phyloP scores from a whole-genome alignment of 2,888 invertebrate species.

The Amphipyra berbera region DNA sequence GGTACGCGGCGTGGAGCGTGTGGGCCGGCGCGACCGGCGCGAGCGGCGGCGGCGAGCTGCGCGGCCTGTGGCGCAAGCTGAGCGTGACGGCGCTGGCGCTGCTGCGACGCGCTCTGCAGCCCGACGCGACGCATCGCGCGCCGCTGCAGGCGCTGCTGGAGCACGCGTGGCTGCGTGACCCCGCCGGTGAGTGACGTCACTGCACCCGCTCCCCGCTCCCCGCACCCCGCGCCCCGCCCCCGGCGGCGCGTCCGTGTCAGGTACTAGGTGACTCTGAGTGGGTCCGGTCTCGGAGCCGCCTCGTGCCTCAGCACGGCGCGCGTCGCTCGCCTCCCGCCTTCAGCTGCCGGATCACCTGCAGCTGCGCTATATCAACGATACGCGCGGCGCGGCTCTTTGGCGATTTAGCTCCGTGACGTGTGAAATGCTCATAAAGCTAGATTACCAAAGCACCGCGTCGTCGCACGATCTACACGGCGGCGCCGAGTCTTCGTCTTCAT shows the following conservation, averaged over 20 bases:
- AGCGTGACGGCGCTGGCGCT: constrained; percentile 93
- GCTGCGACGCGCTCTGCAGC: constrained; percentile 93
- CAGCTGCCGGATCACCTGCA: constrained; percentile 2
- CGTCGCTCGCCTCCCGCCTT: constrained; percentile 35
- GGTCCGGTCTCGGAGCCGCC: constrained; percentile 87
- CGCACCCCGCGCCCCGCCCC: constrained; percentile 17
- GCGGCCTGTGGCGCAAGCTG: constrained; percentile 95
- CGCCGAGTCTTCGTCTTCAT: constrained; percentile 32
- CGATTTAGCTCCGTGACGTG: constrained; percentile 96
- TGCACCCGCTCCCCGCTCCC: not conserved
- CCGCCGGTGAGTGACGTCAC: constrained; percentile 43
- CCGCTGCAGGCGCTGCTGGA: constrained; percentile 92
- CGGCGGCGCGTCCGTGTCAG: constrained; percentile 87
- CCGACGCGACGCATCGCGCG: constrained; percentile 91
- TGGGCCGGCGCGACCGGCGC: constrained; percentile 76
- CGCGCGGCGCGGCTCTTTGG: constrained; percentile 93
- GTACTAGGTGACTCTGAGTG: constrained; percentile 97
- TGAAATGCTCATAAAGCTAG: constrained; percentile 96
- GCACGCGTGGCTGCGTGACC: constrained; percentile 90
- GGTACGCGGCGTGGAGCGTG: constrained; percentile 92
- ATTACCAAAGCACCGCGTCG: constrained; percentile 96
- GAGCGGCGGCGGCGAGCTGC: constrained; percentile 83
- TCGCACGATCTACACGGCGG: constrained; percentile 54
- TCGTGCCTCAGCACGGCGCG: constrained; percentile 85
- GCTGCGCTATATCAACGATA: constrained; percentile 3